Evolutionary conservation across 2,888 invertebrate genomes (phyloP), one percentile per base, ranked within the genome.

Genomic region (Xestia c-nigrum): DNA sequence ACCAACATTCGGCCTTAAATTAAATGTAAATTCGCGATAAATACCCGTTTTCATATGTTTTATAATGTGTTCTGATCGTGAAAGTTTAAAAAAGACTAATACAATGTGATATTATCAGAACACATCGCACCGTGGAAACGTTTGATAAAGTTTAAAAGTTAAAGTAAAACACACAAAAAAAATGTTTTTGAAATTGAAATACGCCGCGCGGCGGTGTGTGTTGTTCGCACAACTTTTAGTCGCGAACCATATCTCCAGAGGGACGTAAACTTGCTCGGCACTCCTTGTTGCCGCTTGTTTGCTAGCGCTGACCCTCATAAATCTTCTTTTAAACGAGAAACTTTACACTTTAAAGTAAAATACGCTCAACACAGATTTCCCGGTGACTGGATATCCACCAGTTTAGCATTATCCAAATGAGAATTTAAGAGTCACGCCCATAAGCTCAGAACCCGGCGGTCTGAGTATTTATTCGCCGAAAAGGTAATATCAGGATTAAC

Each of bases 401-500:
- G 47, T 47, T 74, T 52, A 64, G 16, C 68, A 74, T 65, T 59
- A 74, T 59, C 57, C 43, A 59, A 80, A 79, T 68, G 63, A 80
- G 55, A 67, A 79, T 80, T 47, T 73, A 73, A 67, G 16, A 68
- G 59, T 66, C 65, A 43, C 31, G 65, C 70, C 66, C 24, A 57
- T 19, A 63, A 52, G 46, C 38, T 50, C 21, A 5, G 10, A 16
- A 21, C n/a, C 10, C 50, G 19, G 16, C n/a, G 9, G 3, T 43
- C 43, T 4, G 38, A 59, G 46, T 43, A 50, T 50, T 74, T 74
- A 67, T 69, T 68, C 12, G 10, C 31, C 52, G 16, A 67, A 64
- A 76, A 71, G 72, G 72, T 65, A 76, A 67, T 57, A 66, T 81
- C n/a, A 75, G 81, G 69, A 76, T 78, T 72, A 71, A 47, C 65